Conservation (phyloP, 92 coral and sea anemone species). For the Parazoanthus swiftii region DNA sequence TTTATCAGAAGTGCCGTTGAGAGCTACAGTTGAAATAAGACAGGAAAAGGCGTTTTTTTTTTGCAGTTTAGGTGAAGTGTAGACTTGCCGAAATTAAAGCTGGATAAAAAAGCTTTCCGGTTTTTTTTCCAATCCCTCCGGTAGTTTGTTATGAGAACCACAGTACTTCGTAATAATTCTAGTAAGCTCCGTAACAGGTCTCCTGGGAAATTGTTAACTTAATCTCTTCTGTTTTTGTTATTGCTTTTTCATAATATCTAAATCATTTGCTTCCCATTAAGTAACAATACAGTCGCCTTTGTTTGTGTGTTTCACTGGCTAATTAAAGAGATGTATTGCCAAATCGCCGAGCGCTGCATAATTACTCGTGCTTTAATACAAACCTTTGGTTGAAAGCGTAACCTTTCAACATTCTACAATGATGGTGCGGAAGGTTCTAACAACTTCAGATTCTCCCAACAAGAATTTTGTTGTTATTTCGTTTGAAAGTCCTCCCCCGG, state of each 20-base stretch:
- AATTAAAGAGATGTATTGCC: neutral
- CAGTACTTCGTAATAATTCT: too few species aligned
- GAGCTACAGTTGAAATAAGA: too few species aligned
- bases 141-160: neutral
- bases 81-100: too few species aligned
- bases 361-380: too few species aligned
- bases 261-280: neutral
- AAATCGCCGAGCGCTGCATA: neutral
- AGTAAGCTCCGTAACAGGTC: neutral
- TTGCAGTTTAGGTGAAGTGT: too few species aligned
- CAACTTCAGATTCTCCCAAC: neutral
- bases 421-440: slow-evolving; percentile 21
- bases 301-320: neutral
- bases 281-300: neutral
- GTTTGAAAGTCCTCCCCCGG: neutral
- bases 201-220: neutral
- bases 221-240: neutral
- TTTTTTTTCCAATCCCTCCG: neutral
- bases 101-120: too few species aligned
- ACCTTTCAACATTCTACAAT: neutral
- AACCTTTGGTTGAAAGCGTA: neutral
- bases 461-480: neutral
- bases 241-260: neutral
- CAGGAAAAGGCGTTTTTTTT: too few species aligned
- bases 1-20: too few species aligned